A percentile compares a stretch with the other conserved stretches of the same genome.
phyloP scores from a whole-genome alignment of 2,888 invertebrate species.

The Chirona hameri region DNA sequence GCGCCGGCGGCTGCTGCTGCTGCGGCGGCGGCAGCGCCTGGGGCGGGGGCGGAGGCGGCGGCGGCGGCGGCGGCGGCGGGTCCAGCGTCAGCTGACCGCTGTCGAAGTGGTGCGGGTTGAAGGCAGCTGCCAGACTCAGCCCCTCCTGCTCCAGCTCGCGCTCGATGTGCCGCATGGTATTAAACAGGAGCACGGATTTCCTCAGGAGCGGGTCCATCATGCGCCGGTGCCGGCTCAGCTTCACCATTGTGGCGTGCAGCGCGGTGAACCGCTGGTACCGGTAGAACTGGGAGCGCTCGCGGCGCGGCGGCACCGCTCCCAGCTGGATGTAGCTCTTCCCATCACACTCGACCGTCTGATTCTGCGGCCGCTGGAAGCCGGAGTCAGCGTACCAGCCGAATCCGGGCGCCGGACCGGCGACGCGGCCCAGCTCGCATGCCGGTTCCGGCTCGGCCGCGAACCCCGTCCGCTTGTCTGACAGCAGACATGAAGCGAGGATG shows the following conservation, averaged over 20 bases:
- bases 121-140: slow-evolving; percentile 41
- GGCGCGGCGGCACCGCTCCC: neutral
- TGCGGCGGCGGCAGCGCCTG: slow-evolving; percentile 46
- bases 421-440: neutral
- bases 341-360: slow-evolving; percentile 26
- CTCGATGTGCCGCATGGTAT: slow-evolving; percentile 82
- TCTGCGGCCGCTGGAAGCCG: slow-evolving; percentile 3
- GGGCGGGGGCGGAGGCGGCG: slow-evolving; percentile 49
- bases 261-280: slow-evolving; percentile 81
- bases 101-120: slow-evolving; percentile 37
- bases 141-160: slow-evolving; percentile 72
- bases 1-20: slow-evolving; percentile 42
- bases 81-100: slow-evolving; percentile 29
- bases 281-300: slow-evolving; percentile 51
- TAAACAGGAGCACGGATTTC: slow-evolving; percentile 88
- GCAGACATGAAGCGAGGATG: slow-evolving; percentile 12
- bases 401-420: neutral
- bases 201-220: slow-evolving; percentile 84
- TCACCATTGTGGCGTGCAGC: slow-evolving; percentile 87
- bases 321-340: slow-evolving; percentile 27
- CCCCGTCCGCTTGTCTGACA: neutral
- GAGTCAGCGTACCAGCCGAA: neutral
- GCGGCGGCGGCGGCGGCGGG: slow-evolving; percentile 32
- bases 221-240: slow-evolving; percentile 79
- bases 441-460: neutral